phyloP scores from a whole-genome alignment of 2,888 invertebrate species.

The Acleris literana region DNA sequence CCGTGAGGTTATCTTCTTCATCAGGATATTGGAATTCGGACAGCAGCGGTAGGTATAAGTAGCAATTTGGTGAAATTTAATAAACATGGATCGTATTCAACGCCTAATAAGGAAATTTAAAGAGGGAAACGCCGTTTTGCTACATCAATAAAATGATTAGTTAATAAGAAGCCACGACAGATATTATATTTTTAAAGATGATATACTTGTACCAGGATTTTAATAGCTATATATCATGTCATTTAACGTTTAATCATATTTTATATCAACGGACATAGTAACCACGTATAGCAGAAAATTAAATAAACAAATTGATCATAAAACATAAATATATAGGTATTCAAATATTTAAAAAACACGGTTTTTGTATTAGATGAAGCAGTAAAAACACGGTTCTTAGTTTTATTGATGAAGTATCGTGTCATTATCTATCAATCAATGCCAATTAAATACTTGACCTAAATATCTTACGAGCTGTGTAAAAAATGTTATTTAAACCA shows the following conservation, averaged over 20 bases:
- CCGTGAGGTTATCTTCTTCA: slow-evolving; percentile 18
- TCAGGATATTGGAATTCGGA: slow-evolving; percentile 15
- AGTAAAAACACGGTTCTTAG: slow-evolving; percentile 1
- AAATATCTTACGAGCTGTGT: slow-evolving; percentile 36
- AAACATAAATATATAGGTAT: neutral
- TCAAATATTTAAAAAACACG: neutral
- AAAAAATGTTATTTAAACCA: slow-evolving; percentile 22
- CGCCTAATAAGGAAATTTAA: slow-evolving; percentile 4
- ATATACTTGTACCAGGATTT: too few species aligned
- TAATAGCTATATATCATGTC: too few species aligned
- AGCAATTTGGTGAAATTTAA: slow-evolving; percentile 30
- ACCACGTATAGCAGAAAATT: too few species aligned
- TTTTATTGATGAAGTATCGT: slow-evolving; percentile 17
- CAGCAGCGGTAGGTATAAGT: slow-evolving; percentile 2
- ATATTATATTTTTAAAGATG: too few species aligned
- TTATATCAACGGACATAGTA: too few species aligned
- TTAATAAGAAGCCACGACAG: too few species aligned
- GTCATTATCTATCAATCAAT: slow-evolving; percentile 42
- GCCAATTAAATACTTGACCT: slow-evolving; percentile 43
- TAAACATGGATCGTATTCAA: slow-evolving; percentile 1
- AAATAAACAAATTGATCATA: neutral
- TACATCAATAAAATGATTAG: neutral
- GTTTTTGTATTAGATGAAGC: slow-evolving; percentile 1
- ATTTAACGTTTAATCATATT: too few species aligned
- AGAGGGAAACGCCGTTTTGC: neutral